Evolutionary conservation across 2,888 invertebrate species (phyloP).

Genomic region (Tetranychus truncatus): DNA sequence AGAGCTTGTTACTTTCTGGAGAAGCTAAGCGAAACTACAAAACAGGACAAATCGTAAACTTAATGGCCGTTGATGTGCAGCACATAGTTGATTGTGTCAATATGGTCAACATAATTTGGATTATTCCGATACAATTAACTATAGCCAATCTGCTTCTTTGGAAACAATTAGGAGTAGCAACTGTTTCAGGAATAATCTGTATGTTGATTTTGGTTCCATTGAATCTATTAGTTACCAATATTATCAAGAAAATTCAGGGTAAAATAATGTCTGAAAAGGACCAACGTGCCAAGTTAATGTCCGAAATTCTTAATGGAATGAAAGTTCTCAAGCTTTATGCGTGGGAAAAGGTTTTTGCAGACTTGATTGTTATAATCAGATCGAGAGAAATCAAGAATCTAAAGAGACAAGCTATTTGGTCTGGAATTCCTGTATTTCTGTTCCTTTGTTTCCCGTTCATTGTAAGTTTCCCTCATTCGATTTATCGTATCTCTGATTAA

Average conservation of each 20-base stretch:
- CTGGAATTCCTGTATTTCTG: no score
- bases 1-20: no score
- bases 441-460: no score
- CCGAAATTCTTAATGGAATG: not conserved
- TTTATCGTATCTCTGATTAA: constrained; percentile 35
- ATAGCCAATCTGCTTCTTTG: not conserved
- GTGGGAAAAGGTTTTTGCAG: constrained; percentile 1
- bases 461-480: constrained; percentile 7
- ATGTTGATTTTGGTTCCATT: no score
- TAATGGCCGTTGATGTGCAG: not conserved
- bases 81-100: not conserved
- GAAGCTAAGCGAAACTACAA: no score
- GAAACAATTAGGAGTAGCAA: not conserved
- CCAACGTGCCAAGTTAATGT: no score
- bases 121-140: not conserved
- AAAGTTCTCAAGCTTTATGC: constrained; percentile 6
- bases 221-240: no score
- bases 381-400: not conserved
- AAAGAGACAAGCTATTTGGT: not conserved
- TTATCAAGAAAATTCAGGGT: no score
- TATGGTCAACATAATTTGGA: not conserved
- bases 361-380: not conserved
- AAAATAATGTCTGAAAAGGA: no score
- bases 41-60: no score
- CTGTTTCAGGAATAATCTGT: not conserved